Percentiles rank a stretch among this genome's conserved stretches.
phyloP scores from a whole-genome alignment of 2,888 invertebrate genomes.

The Sabatieria punctata region DNA sequence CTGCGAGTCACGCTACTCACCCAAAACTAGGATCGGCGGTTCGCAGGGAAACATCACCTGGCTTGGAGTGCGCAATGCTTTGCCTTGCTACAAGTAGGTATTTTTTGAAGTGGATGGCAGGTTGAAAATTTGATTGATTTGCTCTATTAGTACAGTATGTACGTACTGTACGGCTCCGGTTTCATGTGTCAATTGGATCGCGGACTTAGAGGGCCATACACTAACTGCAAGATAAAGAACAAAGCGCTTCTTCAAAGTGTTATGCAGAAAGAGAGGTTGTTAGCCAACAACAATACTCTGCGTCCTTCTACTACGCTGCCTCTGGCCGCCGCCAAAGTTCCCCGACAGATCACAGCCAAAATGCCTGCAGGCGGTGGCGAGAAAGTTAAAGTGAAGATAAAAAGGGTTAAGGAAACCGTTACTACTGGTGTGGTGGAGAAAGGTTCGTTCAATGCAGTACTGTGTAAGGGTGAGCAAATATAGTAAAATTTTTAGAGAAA shows the following conservation, averaged over 20 bases:
- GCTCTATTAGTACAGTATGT: too few species aligned
- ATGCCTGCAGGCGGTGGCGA: too few species aligned
- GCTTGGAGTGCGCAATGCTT: conserved; percentile 6
- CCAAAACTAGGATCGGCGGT: conserved; percentile 1
- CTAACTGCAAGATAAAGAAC: conserved; percentile 3
- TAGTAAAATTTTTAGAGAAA: too few species aligned
- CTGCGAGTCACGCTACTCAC: conserved; percentile 2
- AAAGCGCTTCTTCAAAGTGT: background rate
- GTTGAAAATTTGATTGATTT: background rate
- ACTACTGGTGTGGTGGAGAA: too few species aligned
- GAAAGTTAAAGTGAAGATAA: too few species aligned
- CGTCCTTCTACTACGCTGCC: background rate
- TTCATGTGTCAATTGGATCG: conserved; percentile 3
- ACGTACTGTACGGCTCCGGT: background rate
- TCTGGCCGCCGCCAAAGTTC: background rate
- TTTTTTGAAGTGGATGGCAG: too few species aligned
- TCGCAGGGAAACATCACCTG: background rate
- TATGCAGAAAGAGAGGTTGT: background rate
- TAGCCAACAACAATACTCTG: background rate
- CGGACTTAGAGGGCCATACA: conserved; percentile 2
- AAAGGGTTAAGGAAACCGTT: too few species aligned
- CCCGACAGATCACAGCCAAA: too few species aligned
- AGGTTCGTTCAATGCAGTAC: too few species aligned
- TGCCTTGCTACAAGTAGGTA: conserved; percentile 6
- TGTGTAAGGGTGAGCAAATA: too few species aligned